Percentiles rank a stretch among this genome's conserved stretches.
These are phyloP conservation scores for Palythoa caribaeorum DNA, from an alignment of 92 coral and sea anemone genomes.

Conservation along the genomic window DNA sequence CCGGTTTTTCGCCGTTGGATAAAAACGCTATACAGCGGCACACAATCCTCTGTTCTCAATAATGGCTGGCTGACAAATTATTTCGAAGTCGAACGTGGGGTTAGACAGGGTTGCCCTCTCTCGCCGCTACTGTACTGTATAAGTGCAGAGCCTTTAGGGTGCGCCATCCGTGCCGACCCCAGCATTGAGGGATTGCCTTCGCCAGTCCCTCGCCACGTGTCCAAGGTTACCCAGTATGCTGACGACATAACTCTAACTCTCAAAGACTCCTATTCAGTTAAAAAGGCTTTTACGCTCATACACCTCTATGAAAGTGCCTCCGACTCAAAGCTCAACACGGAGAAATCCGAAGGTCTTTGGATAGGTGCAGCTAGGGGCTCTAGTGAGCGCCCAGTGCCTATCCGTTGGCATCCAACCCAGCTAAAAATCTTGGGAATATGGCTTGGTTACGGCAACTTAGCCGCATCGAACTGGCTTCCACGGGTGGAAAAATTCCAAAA, in stretches of 20 bases:
- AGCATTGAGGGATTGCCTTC: conserved; percentile 47
- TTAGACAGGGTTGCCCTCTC: conserved; percentile 60
- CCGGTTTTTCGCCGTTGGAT: conserved; percentile 54
- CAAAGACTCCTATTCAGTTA: neutral
- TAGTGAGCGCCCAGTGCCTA: conserved; percentile 34
- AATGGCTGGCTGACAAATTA: conserved; percentile 38
- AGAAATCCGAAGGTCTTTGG: conserved; percentile 62
- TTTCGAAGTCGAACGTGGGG: conserved; percentile 15
- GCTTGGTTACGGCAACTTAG: conserved; percentile 35
- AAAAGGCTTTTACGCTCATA: conserved; percentile 6
- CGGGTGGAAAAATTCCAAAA: conserved; percentile 33
- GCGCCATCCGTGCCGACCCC: conserved; percentile 28
- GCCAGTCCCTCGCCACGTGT: neutral
- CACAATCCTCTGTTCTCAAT: conserved; percentile 23
- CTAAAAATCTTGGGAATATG: conserved; percentile 54
- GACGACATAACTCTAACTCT: conserved; percentile 44
- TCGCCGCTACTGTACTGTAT: conserved; percentile 54
- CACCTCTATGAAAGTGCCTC: conserved; percentile 37
- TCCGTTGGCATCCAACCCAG: conserved; percentile 57
- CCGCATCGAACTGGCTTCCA: conserved; percentile 35
- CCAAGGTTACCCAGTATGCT: conserved; percentile 46
- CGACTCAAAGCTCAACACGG: conserved; percentile 40
- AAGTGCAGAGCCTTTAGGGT: conserved; percentile 33
- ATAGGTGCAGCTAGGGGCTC: conserved; percentile 56
- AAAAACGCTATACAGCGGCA: conserved; percentile 1